A percentile compares a stretch with the other conserved stretches of the same genome.
phyloP scores from a whole-genome alignment of 2,888 invertebrate genomes.

The Oscheius onirici region DNA sequence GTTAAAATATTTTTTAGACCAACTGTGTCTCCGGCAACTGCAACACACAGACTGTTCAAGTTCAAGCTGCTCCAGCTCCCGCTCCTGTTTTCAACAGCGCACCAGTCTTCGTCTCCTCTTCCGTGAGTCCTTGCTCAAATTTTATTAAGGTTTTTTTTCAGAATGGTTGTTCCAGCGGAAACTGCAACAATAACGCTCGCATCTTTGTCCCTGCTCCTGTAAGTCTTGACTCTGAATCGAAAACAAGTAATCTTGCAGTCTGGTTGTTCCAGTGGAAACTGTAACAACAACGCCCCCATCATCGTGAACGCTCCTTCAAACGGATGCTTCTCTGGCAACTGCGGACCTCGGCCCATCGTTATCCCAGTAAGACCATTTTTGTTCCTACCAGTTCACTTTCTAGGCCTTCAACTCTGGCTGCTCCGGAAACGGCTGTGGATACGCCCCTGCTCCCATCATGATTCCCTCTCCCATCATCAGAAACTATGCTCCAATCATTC shows the following conservation, averaged over 20 bases:
- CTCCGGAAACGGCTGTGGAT: background rate
- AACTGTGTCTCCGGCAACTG: conserved; percentile 14
- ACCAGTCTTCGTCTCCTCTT: background rate
- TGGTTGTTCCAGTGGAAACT: conserved; percentile 1
- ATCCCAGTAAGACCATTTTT: conserved; percentile 7
- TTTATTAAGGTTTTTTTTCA: background rate
- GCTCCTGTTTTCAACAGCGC: background rate
- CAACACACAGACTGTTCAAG: background rate
- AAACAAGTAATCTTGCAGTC: background rate
- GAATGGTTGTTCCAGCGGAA: background rate
- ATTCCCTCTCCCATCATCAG: background rate
- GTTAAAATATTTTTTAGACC: background rate
- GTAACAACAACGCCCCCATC: conserved; percentile 11
- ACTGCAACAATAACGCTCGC: conserved; percentile 13
- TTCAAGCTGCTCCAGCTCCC: conserved; percentile 4
- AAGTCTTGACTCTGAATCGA: background rate
- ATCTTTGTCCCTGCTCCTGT: conserved; percentile 10
- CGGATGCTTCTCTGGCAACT: conserved; percentile 3
- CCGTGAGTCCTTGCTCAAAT: background rate
- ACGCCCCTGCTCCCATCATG: background rate
- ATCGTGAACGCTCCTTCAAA: background rate
- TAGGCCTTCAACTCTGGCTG: conserved; percentile 11
- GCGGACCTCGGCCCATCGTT: conserved; percentile 2
- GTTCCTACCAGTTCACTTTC: background rate
- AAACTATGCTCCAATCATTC: background rate